phyloP scores from a whole-genome alignment of 2,113 vertebrate genomes.

The Fulmarus glacialis region DNA sequence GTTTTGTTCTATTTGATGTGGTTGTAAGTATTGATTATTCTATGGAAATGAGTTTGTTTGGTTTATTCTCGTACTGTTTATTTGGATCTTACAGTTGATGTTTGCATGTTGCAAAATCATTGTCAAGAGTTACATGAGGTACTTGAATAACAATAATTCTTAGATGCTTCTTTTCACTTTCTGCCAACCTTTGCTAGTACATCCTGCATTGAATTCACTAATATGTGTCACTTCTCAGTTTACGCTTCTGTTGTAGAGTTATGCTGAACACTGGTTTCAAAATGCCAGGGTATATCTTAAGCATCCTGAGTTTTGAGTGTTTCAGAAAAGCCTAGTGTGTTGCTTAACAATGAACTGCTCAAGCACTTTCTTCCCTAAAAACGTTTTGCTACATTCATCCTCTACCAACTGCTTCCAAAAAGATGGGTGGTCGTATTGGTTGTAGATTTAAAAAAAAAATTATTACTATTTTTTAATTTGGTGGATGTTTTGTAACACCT shows the following conservation, averaged over 20 bases:
- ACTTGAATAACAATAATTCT: background rate
- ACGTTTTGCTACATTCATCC: accelerated
- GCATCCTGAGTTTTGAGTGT: background rate
- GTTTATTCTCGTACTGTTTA: background rate
- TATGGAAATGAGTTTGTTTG: background rate
- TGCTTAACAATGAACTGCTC: background rate
- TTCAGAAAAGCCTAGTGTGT: background rate
- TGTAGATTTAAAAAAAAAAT: background rate
- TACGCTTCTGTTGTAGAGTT: background rate
- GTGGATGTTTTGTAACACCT: background rate
- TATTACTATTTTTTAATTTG: background rate
- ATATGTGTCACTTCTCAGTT: background rate
- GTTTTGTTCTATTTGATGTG: background rate
- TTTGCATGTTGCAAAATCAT: background rate
- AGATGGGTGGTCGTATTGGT: accelerated
- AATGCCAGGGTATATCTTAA: background rate
- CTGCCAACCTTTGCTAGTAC: background rate
- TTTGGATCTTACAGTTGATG: background rate
- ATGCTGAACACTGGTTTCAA: background rate
- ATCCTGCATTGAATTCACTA: background rate
- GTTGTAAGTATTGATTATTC: constrained; percentile 23
- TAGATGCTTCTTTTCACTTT: background rate
- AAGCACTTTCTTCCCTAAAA: background rate
- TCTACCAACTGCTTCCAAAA: background rate
- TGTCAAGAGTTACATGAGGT: background rate